Base-by-base conservation (phyloP, 2,888 invertebrate species). In the Leptopilina myrica region DNA sequence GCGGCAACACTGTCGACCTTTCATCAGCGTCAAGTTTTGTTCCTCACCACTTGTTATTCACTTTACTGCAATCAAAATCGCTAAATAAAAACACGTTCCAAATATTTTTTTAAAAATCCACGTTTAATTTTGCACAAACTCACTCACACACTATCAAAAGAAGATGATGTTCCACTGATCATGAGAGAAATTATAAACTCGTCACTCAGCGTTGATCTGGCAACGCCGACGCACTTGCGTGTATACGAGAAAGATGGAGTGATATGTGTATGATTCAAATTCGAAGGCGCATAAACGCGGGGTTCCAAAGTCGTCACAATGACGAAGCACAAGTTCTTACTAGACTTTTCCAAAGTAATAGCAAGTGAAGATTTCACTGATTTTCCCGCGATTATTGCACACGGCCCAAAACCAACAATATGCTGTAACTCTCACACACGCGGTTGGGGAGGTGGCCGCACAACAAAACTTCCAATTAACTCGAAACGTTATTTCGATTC, bases 211-310 rank as follows among this genome's bases (percentile, higher is more conserved):
- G 62, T 62, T 53, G 81, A 87, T 64, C 83, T 76, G 87, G 87
- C 87, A 88, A 87, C 87, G 84, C 82, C 78, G 87, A 85, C 85
- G 85, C 86, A 87, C 87, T 87, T 85, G 88, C 85, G 87, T 49
- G 49, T 49, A 49, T 49, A 49, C 85, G 84, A 80, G 84, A 85
- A 80, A 77, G 82, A 81, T 79, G 82, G 33, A 78, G 49, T 15
- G 15, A 64, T 49, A 11, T 49, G 49, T 49, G 49, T 64, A 65
- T 53, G 49, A 64, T 62, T 64, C 65, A 64, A 65, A 59, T 76
- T 33, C 40, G 56, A 75, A 75, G 78, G 64, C 76, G 79, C 64
- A 64, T 49, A 26, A 56, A 77, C 77, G 59, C 79, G 77, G 26
- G 26, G 78, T 49, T 56, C 56, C 33, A 73, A 56, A 59, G 53